Conservation (phyloP, 2,888 invertebrate species). For the Pheosia gnoma region DNA sequence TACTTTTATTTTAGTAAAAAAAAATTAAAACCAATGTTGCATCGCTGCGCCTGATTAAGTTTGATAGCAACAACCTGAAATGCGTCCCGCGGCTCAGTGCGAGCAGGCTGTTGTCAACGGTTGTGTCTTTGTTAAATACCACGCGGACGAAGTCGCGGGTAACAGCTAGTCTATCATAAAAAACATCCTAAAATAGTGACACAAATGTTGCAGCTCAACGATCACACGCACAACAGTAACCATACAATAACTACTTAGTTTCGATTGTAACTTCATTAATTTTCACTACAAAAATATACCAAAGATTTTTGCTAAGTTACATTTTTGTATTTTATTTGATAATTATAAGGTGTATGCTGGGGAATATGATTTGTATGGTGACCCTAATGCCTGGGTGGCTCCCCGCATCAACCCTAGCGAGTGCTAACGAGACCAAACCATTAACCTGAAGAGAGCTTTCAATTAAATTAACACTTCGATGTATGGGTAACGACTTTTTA, state of each 20-base stretch:
- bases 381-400: slow-evolving; percentile 9
- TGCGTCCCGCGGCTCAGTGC: too few species aligned
- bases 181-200: slow-evolving; percentile 56
- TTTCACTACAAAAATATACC: slow-evolving; percentile 50
- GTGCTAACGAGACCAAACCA: slow-evolving; percentile 24
- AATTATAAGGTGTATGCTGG: too few species aligned
- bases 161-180: slow-evolving; percentile 72
- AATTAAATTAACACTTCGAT: slow-evolving; percentile 39
- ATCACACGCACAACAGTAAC: slow-evolving; percentile 45
- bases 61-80: too few species aligned
- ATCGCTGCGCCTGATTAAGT: too few species aligned
- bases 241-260: slow-evolving; percentile 29
- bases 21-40: too few species aligned
- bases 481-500: not conserved
- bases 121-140: too few species aligned
- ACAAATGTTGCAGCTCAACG: slow-evolving; percentile 48
- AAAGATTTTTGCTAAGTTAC: slow-evolving; percentile 53
- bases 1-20: too few species aligned
- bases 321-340: too few species aligned
- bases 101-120: too few species aligned
- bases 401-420: slow-evolving; percentile 16
- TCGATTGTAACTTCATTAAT: slow-evolving; percentile 29
- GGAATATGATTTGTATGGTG: slow-evolving; percentile 6
- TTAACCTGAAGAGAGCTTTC: slow-evolving; percentile 38
- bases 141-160: too few species aligned